Base-by-base conservation (phyloP, 2,113 vertebrate genomes). In the Myocastor coypus region DNA sequence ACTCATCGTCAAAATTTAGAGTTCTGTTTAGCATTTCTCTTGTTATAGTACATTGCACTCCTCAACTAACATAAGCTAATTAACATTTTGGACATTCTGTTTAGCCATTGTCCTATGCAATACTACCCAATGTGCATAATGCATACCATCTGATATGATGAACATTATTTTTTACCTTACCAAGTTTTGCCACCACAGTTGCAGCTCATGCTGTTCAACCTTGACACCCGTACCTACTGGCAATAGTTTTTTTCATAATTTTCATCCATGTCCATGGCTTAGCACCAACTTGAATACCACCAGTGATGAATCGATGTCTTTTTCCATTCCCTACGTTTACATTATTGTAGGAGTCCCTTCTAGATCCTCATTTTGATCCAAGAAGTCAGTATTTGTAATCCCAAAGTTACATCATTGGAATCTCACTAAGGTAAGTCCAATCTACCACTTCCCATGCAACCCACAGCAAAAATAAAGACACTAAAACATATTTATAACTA, bases 191-290 rank as follows among this genome's bases (percentile, higher is more conserved):
- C 10, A 26, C 14, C 66, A 55, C 22, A 26, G 3, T 40, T n/a
- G 4, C 17, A 64, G 19, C 28, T 71, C 69, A 20, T 1, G 32
- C 1, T 50, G 68, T 52, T 61, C 19, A 61, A 24, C 85, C 52
- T 2, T 16, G 84, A 57, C 34, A 6, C 4, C 6, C 8, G 2
- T 3, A n/a, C 3, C 1, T 30, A 30, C 64, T n/a, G 14, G 2
- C 61, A 69, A 40, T 14, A 61, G 6, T 68, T 24, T 28, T 42
- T 0, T 17, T 80, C 24, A 4, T 3, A 42, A 5, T 66, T 73
- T 55, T 30, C 16, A 82, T n/a, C 13, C 1, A 13, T 57, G 34
- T 11, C 10, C 82, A 11, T 7, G 24, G 12, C 28, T 32, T 46
- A 57, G 4, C 37, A n/a, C 24, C 30, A 87, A 75, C 46, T 4